A percentile compares a stretch with the other conserved stretches of the same genome.
These are phyloP conservation scores for Amphipyra berbera DNA, from an alignment of 2,888 invertebrate species.

Conservation along the genomic window DNA sequence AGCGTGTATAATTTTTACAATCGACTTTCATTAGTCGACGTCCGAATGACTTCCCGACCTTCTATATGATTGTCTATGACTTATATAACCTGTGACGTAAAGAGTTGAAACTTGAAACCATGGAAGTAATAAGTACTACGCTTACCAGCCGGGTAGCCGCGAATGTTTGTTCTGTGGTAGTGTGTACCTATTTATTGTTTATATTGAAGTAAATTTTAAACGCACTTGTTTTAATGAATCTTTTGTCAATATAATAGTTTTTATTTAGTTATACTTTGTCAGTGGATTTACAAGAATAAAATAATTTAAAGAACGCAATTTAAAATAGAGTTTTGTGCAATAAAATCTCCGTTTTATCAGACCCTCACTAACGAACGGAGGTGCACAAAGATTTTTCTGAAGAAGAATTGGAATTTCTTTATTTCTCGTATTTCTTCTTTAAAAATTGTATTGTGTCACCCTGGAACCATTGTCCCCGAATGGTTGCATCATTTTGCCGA, in stretches of 20 bases:
- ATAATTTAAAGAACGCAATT: no score
- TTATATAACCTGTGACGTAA: conserved; percentile 40
- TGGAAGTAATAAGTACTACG: no score
- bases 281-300: no score
- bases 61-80: conserved; percentile 16
- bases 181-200: neutral
- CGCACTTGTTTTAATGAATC: no score
- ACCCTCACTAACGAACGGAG: neutral
- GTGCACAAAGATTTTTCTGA: neutral
- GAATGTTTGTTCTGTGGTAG: neutral
- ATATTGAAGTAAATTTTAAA: neutral
- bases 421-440: neutral
- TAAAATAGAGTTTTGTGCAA: no score
- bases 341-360: neutral
- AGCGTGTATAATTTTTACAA: conserved; percentile 27
- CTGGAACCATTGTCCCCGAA: neutral
- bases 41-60: conserved; percentile 20
- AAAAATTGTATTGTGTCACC: neutral
- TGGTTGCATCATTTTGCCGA: neutral
- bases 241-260: no score
- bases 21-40: conserved; percentile 25
- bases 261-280: no score
- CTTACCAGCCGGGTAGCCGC: no score
- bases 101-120: neutral
- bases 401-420: neutral